phyloP scores from a whole-genome alignment of 1,140 invertebrate genomes.

The Drosophila pallidifrons region DNA sequence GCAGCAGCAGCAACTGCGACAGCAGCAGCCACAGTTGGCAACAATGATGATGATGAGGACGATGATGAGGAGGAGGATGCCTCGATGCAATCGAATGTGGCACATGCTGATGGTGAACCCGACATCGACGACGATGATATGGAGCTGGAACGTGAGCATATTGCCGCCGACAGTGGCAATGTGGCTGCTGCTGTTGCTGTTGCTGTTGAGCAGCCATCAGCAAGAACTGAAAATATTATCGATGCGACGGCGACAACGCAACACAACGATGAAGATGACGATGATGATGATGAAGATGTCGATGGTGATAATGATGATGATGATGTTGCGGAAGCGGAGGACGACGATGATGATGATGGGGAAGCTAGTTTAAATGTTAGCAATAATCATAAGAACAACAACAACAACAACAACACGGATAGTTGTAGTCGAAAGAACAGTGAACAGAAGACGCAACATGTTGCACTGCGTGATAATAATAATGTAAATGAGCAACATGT shows the following conservation, averaged over 20 bases:
- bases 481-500: conserved; percentile 65
- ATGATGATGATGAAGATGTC: conserved; percentile 13
- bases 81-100: conserved; percentile 72
- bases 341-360: conserved; percentile 36
- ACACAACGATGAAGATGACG: conserved; percentile 21
- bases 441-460: conserved; percentile 39
- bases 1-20: not conserved
- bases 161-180: conserved; percentile 45
- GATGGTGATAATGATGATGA: conserved; percentile 15
- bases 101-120: conserved; percentile 48
- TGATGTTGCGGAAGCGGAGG: conserved; percentile 29
- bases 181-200: conserved; percentile 26
- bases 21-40: conserved; percentile 14
- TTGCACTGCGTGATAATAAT: conserved; percentile 68
- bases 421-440: conserved; percentile 71
- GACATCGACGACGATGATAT: conserved; percentile 63
- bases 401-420: conserved; percentile 54
- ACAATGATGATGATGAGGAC: conserved; percentile 50
- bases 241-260: conserved; percentile 31
- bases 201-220: conserved; percentile 9
- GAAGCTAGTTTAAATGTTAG: conserved; percentile 80
- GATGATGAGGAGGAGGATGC: conserved; percentile 70
- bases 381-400: conserved; percentile 69
- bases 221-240: conserved; percentile 67
- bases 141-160: conserved; percentile 56